Conservation (phyloP, 2,797 vertebrate species). For the Enteromius mattozi region DNA sequence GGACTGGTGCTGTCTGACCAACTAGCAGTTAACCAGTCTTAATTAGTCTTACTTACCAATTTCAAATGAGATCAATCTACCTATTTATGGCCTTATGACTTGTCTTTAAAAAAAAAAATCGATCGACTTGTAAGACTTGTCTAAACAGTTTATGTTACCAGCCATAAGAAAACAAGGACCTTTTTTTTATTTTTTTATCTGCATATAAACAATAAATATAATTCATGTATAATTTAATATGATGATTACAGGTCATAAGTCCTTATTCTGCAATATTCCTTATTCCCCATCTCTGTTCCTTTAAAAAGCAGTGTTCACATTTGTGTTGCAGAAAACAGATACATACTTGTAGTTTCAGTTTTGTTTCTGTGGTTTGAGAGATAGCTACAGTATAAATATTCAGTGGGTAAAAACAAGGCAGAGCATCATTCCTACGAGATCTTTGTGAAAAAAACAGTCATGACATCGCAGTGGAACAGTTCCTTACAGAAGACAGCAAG, state of each 20-base stretch:
- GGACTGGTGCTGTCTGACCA: too few species aligned
- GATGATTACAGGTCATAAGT: background rate
- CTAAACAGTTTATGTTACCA: background rate
- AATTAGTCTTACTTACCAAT: too few species aligned
- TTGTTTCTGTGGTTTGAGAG: background rate
- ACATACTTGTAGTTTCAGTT: constrained; percentile 15
- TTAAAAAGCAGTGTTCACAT: background rate
- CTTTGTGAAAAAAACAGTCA: background rate
- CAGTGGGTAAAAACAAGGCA: background rate
- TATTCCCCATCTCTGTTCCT: background rate
- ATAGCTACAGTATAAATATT: background rate
- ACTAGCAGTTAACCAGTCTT: too few species aligned
- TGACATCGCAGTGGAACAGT: constrained; percentile 64
- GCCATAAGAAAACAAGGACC: background rate
- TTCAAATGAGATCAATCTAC: background rate
- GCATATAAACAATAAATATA: background rate
- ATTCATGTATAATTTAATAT: background rate
- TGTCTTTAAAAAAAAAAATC: too few species aligned
- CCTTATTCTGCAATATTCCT: background rate
- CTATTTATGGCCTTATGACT: background rate
- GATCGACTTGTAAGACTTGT: background rate
- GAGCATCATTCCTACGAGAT: background rate
- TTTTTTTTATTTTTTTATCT: background rate
- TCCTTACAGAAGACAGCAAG: constrained; percentile 67
- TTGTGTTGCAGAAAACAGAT: background rate